Conservation (phyloP, 2,797 vertebrate species). For the Sebastes kiyomatsui region DNA sequence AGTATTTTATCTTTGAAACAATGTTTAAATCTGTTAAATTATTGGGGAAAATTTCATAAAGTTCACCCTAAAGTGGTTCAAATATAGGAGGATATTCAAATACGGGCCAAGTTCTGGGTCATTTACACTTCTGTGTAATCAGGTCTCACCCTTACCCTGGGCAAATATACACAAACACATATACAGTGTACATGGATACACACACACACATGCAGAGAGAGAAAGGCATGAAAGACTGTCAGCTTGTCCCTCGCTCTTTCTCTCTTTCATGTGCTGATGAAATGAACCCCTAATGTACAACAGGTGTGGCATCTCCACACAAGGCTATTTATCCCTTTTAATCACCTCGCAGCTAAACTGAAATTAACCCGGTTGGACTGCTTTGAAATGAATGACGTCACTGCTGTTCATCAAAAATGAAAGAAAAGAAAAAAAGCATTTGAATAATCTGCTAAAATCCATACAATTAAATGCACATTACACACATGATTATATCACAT, state of each 20-base stretch:
- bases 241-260: constrained; percentile 23
- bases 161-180: constrained; percentile 1
- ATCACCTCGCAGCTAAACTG: constrained; percentile 53
- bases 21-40: constrained; percentile 13
- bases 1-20: neutral
- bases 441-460: neutral
- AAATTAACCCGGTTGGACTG: constrained; percentile 15
- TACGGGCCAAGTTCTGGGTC: constrained; percentile 4
- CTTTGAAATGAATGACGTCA: constrained; percentile 18
- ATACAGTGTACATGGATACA: constrained; percentile 19
- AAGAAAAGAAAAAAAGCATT: constrained; percentile 5
- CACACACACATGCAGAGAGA: constrained; percentile 8
- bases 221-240: constrained; percentile 55
- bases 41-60: neutral
- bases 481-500: neutral
- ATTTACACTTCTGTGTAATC: constrained; percentile 15
- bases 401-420: constrained; percentile 18
- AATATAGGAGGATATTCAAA: neutral
- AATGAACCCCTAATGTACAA: constrained; percentile 56
- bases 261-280: constrained; percentile 75
- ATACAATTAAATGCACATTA: neutral
- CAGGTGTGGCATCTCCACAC: constrained; percentile 55
- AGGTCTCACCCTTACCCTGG: neutral
- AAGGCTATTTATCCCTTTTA: constrained; percentile 54
- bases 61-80: constrained; percentile 2